Base-by-base conservation (phyloP, 1,140 invertebrate species). In the Leptinotarsa defecta region DNA sequence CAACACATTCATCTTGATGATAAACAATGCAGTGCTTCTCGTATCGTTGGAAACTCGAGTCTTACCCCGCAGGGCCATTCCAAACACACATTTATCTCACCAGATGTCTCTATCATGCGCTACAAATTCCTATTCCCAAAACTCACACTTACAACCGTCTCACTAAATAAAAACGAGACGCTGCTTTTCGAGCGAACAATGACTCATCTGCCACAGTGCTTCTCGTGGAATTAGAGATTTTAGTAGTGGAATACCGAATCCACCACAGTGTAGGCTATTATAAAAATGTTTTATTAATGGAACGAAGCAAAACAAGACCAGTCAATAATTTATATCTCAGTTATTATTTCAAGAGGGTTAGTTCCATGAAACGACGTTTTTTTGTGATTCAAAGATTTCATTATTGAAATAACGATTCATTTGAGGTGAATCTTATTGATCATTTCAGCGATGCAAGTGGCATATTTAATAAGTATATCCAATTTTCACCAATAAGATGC, bases 1-100 rank as follows among this genome's bases (percentile, higher is more conserved):
- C 17, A n/a, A 62, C 17, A 65, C 63, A 22, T 65, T 65, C 20
- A 65, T 65, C 63, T 65, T 22, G 24, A 65, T 65, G 63, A 65
- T 65, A 65, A 65, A 65, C 63, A 65, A 65, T 65, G 63, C 63
- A 65, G 63, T 15, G 52, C 52, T 57, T 15, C n/a, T 57, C 15
- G 52, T 57, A 57, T 57, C 15, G 52, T 57, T 17, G n/a, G 17
- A 57, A 17, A 19, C 52, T 57, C 52, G 52, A 65, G 20, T 65
- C 63, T 65, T 27, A 65, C 63, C 63, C 63, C 24, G 20, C 63
- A 20, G 63, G 24, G 63, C 24, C 63, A 27, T 65, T 65, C 17
- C 20, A 65, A 65, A 65, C 63, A 65, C 63, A 65, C 63, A 65
- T 65, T 65, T 65, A 65, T 65, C 63, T 65, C 63, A 65, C 63